Base-by-base conservation (phyloP, 2,113 vertebrate species). In the Megalops atlanticus region DNA sequence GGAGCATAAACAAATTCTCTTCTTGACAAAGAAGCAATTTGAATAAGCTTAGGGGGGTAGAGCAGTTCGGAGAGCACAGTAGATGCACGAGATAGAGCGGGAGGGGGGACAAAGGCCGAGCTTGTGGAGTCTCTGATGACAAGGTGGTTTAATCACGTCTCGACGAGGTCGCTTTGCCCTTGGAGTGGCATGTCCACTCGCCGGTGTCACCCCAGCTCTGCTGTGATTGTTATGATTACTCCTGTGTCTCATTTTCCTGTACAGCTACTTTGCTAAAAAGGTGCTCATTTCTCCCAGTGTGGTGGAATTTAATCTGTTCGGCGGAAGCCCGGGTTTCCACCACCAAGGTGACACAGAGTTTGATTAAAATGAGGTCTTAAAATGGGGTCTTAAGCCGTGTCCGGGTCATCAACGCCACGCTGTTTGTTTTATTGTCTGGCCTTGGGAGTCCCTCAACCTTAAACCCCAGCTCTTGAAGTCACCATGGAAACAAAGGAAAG, bases 11-110 rank as follows among this genome's bases (percentile, higher is more conserved):
- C 87, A 92, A 89, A 88, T 75, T 49, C 74, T 80, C 31, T 72
- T 81, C 77, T 84, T 88, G 89, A 88, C 87, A 83, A 90, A 90
- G 87, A 89, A 88, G 88, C 86, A 89, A 88, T 91, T 91, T 89
- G 82, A 85, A 82, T 70, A 86, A 89, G 83, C 89, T 90, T 84
- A 82, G 84, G 90, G 86, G 85, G 88, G 77, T 3, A 52, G 41
- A 15, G 58, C 2, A 45, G 52, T 43, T 21, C 21, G 40, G 74
- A 38, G 70, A 38, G 38, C 41, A 68, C 80, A 6, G 39, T 38
- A 47, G 40, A 76, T 76, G 68, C 43, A 68, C 71, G 73, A 75
- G 74, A 52, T 40, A 54, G 35, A 35, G 31, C 45, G 41, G 54
- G 8, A 41, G 39, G 39, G 27, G 16, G 41, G n/a, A 68, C 38